Evolutionary conservation across 2,888 invertebrate genomes (phyloP), one percentile per base, ranked within the genome.

Genomic region (Campaea margaritaria): DNA sequence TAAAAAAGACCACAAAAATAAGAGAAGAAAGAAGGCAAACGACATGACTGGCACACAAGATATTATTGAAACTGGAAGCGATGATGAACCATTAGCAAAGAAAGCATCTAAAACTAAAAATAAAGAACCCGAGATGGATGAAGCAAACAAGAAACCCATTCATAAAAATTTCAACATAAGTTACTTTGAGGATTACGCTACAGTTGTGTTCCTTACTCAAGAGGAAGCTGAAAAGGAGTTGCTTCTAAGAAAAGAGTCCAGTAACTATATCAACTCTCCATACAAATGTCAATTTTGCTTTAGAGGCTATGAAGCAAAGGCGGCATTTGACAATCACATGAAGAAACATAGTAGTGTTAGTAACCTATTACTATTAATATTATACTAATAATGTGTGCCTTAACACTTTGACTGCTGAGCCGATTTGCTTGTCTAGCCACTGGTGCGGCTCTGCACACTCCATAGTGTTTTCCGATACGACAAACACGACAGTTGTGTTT

Each of bases 281-380:
- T 80, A 68, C 28, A 82, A 81, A 62, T 82, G 82, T 69, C 70
- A 75, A n/a, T 61, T 76, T 34, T 82, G 82, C 36, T 82, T 65
- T 42, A 74, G 77, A 67, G 82, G 80, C 0, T 82, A 68, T 66
- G 76, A 75, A 60, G 67, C 64, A 1, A 69, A 76, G 47, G 27
- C 58, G 7, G 70, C 82, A 13, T 82, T 68, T 68, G 73, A 79
- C 0, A 81, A 81, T 65, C 82, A 82, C 59, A 71, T 69, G 67
- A 79, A 78, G 31, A 81, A 75, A 62, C 82, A 82, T 64, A 76
- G 71, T 55, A 21, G 48, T 56, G 82, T 82, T 63, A 73, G 79
- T 55, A 43, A 8, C 16, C 15, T n/a, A 27, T 9, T 31, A 31
- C 2, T 31, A 9, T 31, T 9, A 1, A 31, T 31, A 31, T 9